Evolutionary conservation across 2,113 vertebrate genomes (phyloP), one percentile per base, ranked within the genome.

Genomic region (Thunnus thynnus): DNA sequence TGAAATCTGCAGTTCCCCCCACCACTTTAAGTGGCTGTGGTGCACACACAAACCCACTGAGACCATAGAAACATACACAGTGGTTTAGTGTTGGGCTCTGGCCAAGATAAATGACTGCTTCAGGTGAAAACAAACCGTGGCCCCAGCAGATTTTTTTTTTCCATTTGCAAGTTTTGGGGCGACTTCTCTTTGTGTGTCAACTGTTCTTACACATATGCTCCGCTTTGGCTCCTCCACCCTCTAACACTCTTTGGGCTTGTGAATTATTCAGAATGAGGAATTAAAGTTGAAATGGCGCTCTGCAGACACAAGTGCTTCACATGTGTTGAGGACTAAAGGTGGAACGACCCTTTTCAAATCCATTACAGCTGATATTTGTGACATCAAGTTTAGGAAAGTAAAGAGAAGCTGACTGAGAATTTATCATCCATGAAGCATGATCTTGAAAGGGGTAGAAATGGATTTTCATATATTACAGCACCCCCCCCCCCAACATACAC

Each of bases 11-110:
- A 80, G 69, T 70, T 85, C 85, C 87, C 80, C 72, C 82, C 68
- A 84, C 89, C 82, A 88, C 89, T 92, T 94, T 93, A 94, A 95
- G 95, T 94, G 91, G 90, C 89, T 94, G 93, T 92, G 92, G 94
- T 91, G 90, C 90, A 89, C 90, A 92, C 88, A 92, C 83, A 91
- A 91, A 92, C 92, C 94, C 92, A 81, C 85, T 50, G 94, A 94
- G 95, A 94, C 92, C 89, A 72, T 91, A 94, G 94, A 94, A 95
- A 95, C 90, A 95, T 93, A 95, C 92, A 95, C 93, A 92, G 93
- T 88, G 93, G 93, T 93, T 94, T 93, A 91, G 91, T 77, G 70
- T 90, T 95, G 95, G 94, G 83, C 75, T 87, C 62, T 62, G 68
- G 93, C 94, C 95, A 95, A 95, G 92, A 95, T 87, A 95, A 95